Evolutionary conservation across 2,113 vertebrate genomes (phyloP).

Genomic region (Cranoglanis bouderius): DNA sequence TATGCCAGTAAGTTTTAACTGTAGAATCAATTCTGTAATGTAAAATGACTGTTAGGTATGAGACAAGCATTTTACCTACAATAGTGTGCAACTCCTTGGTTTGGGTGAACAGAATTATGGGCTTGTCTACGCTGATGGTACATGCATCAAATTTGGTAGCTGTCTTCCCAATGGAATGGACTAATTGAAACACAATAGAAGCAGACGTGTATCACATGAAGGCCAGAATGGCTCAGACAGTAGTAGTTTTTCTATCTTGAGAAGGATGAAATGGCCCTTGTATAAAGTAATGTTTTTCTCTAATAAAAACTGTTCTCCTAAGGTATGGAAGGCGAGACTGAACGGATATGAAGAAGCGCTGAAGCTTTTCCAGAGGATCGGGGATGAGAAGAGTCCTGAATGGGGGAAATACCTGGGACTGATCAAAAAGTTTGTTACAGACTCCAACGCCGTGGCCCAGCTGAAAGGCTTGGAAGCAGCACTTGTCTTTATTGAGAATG

Average conservation of each 20-base stretch:
- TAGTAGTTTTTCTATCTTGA: background rate
- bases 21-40: background rate
- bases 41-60: too few species aligned
- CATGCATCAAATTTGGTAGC: background rate
- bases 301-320: slow-evolving; percentile 5
- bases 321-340: slow-evolving; percentile 98
- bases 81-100: background rate
- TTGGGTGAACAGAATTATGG: background rate
- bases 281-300: background rate
- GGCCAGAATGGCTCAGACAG: background rate
- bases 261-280: too few species aligned
- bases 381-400: slow-evolving; percentile 94
- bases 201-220: background rate
- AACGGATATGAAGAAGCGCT: slow-evolving; percentile 95
- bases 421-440: slow-evolving; percentile 95
- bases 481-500: slow-evolving; percentile 86
- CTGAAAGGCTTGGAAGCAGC: slow-evolving; percentile 96
- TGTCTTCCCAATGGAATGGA: background rate
- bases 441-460: slow-evolving; percentile 96
- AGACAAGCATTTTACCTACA: background rate
- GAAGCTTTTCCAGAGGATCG: slow-evolving; percentile 92
- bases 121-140: background rate
- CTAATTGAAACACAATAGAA: background rate
- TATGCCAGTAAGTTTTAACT: background rate
- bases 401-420: slow-evolving; percentile 95